Conservation (phyloP, 2,113 vertebrate genomes). For the Pterophyllum scalare region DNA sequence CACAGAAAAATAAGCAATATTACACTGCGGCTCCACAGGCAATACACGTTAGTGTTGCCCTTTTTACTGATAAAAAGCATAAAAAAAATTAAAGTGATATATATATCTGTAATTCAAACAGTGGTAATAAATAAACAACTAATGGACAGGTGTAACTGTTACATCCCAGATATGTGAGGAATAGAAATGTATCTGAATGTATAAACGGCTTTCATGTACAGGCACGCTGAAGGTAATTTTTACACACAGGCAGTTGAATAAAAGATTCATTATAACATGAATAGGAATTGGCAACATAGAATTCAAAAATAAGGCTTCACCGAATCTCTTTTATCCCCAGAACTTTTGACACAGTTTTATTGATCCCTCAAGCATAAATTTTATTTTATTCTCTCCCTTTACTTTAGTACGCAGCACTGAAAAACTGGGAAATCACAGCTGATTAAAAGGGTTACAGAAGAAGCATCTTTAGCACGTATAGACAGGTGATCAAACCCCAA, state of each 20-base stretch:
- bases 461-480: not conserved
- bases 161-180: not conserved
- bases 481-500: constrained; percentile 1
- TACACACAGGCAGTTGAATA: constrained; percentile 7
- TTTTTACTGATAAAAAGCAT: not conserved
- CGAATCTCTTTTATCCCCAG: constrained; percentile 16
- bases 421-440: not conserved
- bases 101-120: not conserved
- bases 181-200: not conserved
- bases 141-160: not conserved
- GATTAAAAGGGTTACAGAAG: not conserved
- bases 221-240: constrained; percentile 29
- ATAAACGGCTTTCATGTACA: not conserved
- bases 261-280: constrained; percentile 30
- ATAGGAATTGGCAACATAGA: constrained; percentile 11
- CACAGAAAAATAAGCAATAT: not conserved
- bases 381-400: not conserved
- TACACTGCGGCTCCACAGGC: not conserved
- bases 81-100: not conserved
- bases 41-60: not conserved
- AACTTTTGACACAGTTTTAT: constrained; percentile 32
- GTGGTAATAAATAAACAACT: not conserved
- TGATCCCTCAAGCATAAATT: constrained; percentile 21
- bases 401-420: not conserved
- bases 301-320: not conserved